Conservation (phyloP, 1,140 invertebrate species). For the Venustaconcha ellipsiformis region DNA sequence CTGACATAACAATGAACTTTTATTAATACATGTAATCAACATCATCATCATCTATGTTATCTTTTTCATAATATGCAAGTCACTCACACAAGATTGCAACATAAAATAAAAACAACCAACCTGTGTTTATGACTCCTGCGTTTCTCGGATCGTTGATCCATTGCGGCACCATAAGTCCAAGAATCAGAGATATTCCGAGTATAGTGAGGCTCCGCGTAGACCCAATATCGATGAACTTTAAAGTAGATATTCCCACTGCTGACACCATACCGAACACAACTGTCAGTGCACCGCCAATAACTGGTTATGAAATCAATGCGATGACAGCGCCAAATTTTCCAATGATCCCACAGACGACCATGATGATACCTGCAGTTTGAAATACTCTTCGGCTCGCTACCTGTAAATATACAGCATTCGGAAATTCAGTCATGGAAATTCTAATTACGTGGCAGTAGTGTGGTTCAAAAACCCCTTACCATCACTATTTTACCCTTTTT, state of each 20-base stretch:
- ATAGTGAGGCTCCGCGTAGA: conserved; percentile 85
- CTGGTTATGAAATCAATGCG: conserved; percentile 79
- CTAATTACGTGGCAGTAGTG: too few species aligned
- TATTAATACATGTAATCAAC: too few species aligned
- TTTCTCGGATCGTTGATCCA: conserved; percentile 69
- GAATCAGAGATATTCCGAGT: conserved; percentile 86
- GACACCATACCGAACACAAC: conserved; percentile 81
- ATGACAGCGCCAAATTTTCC: conserved; percentile 84
- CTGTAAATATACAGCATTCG: too few species aligned
- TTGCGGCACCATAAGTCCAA: conserved; percentile 81
- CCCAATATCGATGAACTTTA: conserved; percentile 85
- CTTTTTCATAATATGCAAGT: too few species aligned
- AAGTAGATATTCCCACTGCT: conserved; percentile 75
- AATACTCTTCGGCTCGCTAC: conserved; percentile 15
- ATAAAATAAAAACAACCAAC: neutral
- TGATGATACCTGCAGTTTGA: conserved; percentile 82
- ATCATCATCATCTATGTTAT: too few species aligned
- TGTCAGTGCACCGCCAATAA: conserved; percentile 75
- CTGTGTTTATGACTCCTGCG: neutral
- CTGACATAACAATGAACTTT: too few species aligned
- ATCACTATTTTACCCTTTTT: too few species aligned
- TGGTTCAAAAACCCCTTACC: too few species aligned
- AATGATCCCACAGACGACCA: conserved; percentile 76
- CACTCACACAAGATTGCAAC: too few species aligned
- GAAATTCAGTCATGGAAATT: too few species aligned